Evolutionary conservation across 2,888 invertebrate species (phyloP), one percentile per base, ranked within the genome.

Genomic region (Danaus chrysippus): DNA sequence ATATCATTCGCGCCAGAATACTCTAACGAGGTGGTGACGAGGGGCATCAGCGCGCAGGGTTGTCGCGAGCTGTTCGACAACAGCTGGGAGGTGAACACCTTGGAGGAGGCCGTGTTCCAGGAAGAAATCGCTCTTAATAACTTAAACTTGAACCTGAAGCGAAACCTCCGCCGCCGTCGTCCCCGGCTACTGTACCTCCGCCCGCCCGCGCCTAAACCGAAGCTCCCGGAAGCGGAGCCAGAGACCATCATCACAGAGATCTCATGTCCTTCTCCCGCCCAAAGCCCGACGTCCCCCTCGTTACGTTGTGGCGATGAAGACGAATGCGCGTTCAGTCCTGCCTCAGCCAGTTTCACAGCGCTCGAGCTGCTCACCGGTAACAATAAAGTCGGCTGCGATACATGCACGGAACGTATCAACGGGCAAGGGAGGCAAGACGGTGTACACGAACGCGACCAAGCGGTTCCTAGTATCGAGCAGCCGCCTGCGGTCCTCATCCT

Each of bases 401-500:
- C 94, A 54, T 99, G 99, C 86, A 97, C 97, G 0, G 93, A 94
- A 68, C 86, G 93, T n/a, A 91, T 93, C 67, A 94, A 94, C 71
- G 93, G 93, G 93, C 49, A 92, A 93, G 62, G 92, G 93, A 62
- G 94, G 93, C 15, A 95, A 95, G 78, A 94, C 95, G 6, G 93
- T 96, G 0, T 94, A 95, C 80, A 96, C 96, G 0, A 94, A 95
- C 76, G 95, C 96, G 52, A 95, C 96, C 0, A 96, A 96, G 81
- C 95, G 96, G 72, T 94, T 96, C 83, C 92, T 98, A 46, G 95
- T 99, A 42, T 96, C 96, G 68, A 94, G n/a, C n/a, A 94, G 77
- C 98, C 98, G 23, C 99, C 99, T 0, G 96, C 98, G 5, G 95
- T 99, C 59, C 92, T 99, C 1, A 99, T 99, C 60, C 88, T 99